These are phyloP conservation scores for Xerus inauris DNA, from an alignment of 2,113 vertebrate genomes.

Conservation along the genomic window DNA sequence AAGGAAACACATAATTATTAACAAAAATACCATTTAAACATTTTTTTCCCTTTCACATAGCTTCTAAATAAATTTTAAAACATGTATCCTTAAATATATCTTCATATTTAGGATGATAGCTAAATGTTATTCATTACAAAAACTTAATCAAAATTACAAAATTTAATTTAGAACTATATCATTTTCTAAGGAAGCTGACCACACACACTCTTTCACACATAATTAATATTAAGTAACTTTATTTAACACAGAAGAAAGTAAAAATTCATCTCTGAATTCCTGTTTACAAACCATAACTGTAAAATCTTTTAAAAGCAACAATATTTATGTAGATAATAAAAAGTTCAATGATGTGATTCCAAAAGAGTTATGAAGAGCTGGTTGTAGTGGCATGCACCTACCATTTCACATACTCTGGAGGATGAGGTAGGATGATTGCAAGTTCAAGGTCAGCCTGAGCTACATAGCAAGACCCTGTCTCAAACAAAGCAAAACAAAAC, in stretches of 20 bases:
- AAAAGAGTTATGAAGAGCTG: background rate
- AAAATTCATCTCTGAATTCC: background rate
- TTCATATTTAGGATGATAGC: background rate
- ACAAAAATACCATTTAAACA: background rate
- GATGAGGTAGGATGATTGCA: background rate
- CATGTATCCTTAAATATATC: background rate
- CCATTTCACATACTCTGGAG: background rate
- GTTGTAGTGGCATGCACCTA: background rate
- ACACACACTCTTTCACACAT: background rate
- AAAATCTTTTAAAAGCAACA: background rate
- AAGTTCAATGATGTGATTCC: background rate
- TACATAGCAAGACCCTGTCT: background rate
- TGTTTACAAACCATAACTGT: background rate
- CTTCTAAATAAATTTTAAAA: background rate
- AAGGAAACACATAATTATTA: background rate
- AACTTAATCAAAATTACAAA: background rate
- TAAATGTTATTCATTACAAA: background rate
- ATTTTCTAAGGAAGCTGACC: background rate
- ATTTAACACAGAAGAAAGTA: background rate
- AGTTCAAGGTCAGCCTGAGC: background rate
- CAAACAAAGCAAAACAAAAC: background rate
- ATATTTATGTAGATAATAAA: background rate
- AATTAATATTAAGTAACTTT: no score
- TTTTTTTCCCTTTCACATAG: background rate
- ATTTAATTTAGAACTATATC: background rate